Evolutionary conservation across 2,113 vertebrate species (phyloP).

Genomic region (Chrysochloris asiatica): DNA sequence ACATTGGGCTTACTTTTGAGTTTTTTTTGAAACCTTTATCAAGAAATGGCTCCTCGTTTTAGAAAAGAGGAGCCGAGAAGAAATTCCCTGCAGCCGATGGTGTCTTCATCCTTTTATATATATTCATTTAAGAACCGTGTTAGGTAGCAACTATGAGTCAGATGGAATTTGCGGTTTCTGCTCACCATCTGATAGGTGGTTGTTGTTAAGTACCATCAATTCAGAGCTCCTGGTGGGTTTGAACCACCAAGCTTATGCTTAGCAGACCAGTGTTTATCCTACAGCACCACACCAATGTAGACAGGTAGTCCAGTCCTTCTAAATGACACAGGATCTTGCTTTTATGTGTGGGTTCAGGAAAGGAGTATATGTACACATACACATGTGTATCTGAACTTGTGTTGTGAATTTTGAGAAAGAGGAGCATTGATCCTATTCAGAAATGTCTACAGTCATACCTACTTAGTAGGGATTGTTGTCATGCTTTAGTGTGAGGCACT

Average conservation of each 20-base stretch:
- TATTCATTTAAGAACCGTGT: neutral
- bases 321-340: neutral
- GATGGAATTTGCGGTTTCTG: too few relatives aligned
- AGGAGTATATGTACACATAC: too few relatives aligned
- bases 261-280: too few relatives aligned
- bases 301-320: too few relatives aligned
- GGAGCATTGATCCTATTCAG: neutral
- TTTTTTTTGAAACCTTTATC: too few relatives aligned
- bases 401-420: neutral
- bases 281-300: too few relatives aligned
- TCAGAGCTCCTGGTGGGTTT: too few relatives aligned
- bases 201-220: too few relatives aligned
- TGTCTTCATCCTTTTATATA: neutral
- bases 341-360: neutral
- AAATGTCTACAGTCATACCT: neutral
- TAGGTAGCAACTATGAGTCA: neutral
- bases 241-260: too few relatives aligned
- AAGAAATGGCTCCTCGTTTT: neutral
- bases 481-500: neutral
- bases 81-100: neutral
- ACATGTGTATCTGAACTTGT: neutral
- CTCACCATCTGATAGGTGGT: too few relatives aligned
- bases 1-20: too few relatives aligned
- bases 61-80: neutral
- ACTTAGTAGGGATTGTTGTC: neutral